These are phyloP conservation scores for Blastomussa wellsi DNA, from an alignment of 92 coral and sea anemone species.

Conservation along the genomic window DNA sequence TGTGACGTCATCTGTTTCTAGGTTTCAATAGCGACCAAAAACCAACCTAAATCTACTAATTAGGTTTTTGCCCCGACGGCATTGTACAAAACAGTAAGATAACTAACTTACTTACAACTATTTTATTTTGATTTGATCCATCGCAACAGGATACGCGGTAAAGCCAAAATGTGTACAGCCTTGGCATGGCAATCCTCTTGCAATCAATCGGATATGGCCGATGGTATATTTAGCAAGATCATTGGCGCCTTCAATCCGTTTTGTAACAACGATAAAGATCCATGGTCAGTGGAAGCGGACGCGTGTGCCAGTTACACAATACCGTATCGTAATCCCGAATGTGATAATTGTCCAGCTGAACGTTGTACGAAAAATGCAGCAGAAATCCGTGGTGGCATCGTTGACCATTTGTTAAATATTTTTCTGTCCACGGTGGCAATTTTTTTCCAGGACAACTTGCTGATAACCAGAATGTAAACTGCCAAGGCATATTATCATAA, in stretches of 20 bases:
- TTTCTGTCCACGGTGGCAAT: background rate
- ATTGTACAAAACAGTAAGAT: too few species aligned
- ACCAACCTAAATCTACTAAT: too few species aligned
- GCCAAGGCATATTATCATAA: too few species aligned
- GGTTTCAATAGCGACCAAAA: too few species aligned
- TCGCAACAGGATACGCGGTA: background rate
- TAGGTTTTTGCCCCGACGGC: too few species aligned
- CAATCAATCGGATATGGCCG: background rate
- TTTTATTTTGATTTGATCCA: too few species aligned
- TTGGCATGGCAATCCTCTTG: background rate
- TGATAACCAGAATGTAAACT: too few species aligned
- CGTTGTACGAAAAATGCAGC: background rate
- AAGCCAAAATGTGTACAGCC: background rate
- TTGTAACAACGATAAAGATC: background rate
- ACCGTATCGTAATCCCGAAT: background rate
- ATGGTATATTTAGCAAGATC: background rate
- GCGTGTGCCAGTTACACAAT: background rate
- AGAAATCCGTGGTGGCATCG: background rate
- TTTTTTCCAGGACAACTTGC: too few species aligned
- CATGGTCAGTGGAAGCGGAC: background rate
- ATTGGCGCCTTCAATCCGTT: background rate
- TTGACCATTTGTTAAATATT: background rate
- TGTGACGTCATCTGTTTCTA: too few species aligned
- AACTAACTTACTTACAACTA: too few species aligned
- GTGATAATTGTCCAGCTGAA: background rate